phyloP scores from a whole-genome alignment of 2,113 vertebrate genomes.

The Hoplias malabaricus region DNA sequence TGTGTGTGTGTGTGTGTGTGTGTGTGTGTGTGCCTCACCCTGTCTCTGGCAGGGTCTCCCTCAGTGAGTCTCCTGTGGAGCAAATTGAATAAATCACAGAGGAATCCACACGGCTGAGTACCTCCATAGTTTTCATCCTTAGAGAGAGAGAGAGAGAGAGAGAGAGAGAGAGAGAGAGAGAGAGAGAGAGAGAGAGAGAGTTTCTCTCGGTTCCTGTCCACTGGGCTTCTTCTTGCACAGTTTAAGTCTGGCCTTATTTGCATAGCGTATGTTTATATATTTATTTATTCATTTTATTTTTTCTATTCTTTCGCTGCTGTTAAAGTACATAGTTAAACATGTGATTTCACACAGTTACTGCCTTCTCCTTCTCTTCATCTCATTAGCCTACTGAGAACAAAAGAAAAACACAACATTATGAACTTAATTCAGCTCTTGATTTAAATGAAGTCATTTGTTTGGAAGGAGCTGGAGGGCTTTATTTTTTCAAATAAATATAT shows the following conservation, averaged over 20 bases:
- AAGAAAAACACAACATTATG: background rate
- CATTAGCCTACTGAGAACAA: slow-evolving; percentile 6
- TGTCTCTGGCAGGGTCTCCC: slow-evolving; percentile 31
- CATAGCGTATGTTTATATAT: background rate
- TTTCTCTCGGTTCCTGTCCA: slow-evolving; percentile 10
- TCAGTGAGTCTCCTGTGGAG: slow-evolving; percentile 50
- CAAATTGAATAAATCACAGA: slow-evolving; percentile 65
- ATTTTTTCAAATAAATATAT: background rate
- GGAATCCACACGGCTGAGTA: slow-evolving; percentile 56
- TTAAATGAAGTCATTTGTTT: background rate
- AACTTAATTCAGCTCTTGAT: background rate
- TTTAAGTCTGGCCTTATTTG: background rate
- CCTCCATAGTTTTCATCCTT: slow-evolving; percentile 56
- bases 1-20: no score
- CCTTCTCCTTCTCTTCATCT: background rate
- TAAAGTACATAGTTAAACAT: no score
- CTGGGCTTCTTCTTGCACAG: background rate
- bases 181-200: slow-evolving; percentile 24
- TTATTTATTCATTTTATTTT: no score
- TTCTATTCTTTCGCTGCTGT: background rate
- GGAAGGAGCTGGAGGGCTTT: background rate
- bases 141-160: slow-evolving; percentile 6
- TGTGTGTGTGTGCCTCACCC: slow-evolving; percentile 45
- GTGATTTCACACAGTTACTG: background rate
- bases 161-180: slow-evolving; percentile 27